Evolutionary conservation across 37 sponge, comb jelly and placozoan genomes (phyloP), one percentile per base, ranked within the genome.

Genomic region (Sycon ciliatum): DNA sequence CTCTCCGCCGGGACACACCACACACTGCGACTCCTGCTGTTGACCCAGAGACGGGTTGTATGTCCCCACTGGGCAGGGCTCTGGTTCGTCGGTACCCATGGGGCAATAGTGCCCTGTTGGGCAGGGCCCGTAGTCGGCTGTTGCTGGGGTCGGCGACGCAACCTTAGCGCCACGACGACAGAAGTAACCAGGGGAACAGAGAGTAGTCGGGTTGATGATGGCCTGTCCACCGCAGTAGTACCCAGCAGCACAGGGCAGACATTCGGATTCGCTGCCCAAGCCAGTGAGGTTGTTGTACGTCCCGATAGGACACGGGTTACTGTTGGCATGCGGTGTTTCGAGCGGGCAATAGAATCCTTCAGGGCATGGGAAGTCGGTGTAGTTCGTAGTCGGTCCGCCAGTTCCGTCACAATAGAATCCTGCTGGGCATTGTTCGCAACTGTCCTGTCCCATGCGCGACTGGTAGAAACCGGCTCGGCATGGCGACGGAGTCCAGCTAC

Each of bases 321-420:
- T 38, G 9, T 67, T 38, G 11, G 69, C 39, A n/a, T 67, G 9
- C 40, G 6, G 18, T 9, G 74, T 73, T 54, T 22, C 66, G 65
- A 38, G 38, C 13, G 76, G 64, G 39, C 78, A 77, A 34, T 65
- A 77, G 62, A 73, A 77, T 3, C 78, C 78, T 31, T 46, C 36
- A 13, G 78, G 78, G 28, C 78, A 77, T 20, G 3, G 38, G 26
- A 58, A 3, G 16, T 42, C 39, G 9, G 7, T 77, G 52, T 37
- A 67, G 28, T 67, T 54, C 23, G 57, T 31, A 11, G 65, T 40
- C 4, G 76, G 78, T 3, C 39, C 57, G 20, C 74, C 71, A n/a
- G 29, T 53, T 24, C 5, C 40, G 37, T 77, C 78, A 57, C 78
- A 77, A 37, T 55, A 77, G 57, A 34, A 77, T 20, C 72, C 78